Base-by-base conservation (phyloP, 2,888 invertebrate genomes). In the Epinotia bilunana region DNA sequence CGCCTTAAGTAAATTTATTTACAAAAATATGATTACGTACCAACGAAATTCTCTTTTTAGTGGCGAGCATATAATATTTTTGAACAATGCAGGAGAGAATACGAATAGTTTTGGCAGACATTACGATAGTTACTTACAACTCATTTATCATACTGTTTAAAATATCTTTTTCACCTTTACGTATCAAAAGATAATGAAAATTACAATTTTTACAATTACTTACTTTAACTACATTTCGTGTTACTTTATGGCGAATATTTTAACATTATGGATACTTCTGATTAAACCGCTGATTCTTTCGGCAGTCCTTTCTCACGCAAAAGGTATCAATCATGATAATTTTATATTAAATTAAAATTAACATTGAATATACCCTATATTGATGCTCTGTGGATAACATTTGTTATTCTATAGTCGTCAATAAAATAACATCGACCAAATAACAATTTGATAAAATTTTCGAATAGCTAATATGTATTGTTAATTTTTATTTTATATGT, bases 1-100 rank as follows among this genome's bases (percentile, higher is more conserved):
- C 20, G n/a, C n/a, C 49, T 63, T 70, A 73, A 60, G 20, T 65
- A 53, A 53, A 65, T 58, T 57, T 55, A n/a, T 63, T 65, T 33
- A 33, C 46, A 28, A 23, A 33, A 58, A 69, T 69, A 60, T 60
- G 69, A 69, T 46, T 69, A 69, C n/a, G 16, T n/a, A 4, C n/a
- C 53, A 0, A 53, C 69, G 69, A 60, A 60, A 60, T 46, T 12
- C 46, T 69, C n/a, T 46, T 60, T 46, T 43, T 46, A 58, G 58
- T 58, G 23, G 11, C 12, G 53, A 33, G 11, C 43, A 7, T 7
- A 20, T 46, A 46, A 46, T 13, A 20, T 63, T 67, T 55, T 67
- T n/a, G 20, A 9, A 57, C 13, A 12, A 33, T 33, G 9, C 12
- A 28, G 55, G 33, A 57, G 18, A 12, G 13, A 67, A 67, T 16